These are phyloP conservation scores for Kradibia gibbosae DNA, from an alignment of 1,140 invertebrate genomes.

Conservation along the genomic window DNA sequence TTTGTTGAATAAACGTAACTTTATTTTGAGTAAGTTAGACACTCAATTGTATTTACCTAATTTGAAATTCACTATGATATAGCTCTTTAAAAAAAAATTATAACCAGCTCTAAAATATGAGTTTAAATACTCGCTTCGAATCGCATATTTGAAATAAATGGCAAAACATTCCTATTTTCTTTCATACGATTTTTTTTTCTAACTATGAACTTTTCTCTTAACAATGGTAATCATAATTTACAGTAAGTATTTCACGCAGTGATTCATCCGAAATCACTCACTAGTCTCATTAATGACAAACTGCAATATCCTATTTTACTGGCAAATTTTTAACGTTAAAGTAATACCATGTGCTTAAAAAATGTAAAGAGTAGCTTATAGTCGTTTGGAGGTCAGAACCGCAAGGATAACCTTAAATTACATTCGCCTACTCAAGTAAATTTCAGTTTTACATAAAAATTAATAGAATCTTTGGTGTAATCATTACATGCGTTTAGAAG, in stretches of 20 bases:
- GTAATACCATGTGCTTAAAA: not conserved
- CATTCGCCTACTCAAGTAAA: not conserved
- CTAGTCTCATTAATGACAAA: conserved; percentile 29
- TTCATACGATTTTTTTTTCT: too few relatives aligned
- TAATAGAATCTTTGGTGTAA: not conserved
- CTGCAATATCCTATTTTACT: not conserved
- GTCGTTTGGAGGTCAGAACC: not conserved
- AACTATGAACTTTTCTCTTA: too few relatives aligned
- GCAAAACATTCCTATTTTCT: too few relatives aligned
- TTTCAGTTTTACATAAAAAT: not conserved
- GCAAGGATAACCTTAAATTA: conserved; percentile 15
- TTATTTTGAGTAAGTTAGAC: too few relatives aligned
- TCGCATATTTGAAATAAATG: too few relatives aligned
- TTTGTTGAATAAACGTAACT: too few relatives aligned
- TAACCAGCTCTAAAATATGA: too few relatives aligned
- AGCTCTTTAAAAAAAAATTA: too few relatives aligned
- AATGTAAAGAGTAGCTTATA: conserved; percentile 1
- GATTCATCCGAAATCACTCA: not conserved
- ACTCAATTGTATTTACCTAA: too few relatives aligned
- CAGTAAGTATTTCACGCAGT: not conserved
- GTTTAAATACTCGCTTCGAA: too few relatives aligned
- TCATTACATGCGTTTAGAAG: not conserved
- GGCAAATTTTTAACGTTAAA: not conserved
- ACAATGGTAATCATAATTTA: too few relatives aligned
- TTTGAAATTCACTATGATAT: too few relatives aligned